Conservation (phyloP, 2,797 vertebrate genomes). For the Takifugu rubripes region DNA sequence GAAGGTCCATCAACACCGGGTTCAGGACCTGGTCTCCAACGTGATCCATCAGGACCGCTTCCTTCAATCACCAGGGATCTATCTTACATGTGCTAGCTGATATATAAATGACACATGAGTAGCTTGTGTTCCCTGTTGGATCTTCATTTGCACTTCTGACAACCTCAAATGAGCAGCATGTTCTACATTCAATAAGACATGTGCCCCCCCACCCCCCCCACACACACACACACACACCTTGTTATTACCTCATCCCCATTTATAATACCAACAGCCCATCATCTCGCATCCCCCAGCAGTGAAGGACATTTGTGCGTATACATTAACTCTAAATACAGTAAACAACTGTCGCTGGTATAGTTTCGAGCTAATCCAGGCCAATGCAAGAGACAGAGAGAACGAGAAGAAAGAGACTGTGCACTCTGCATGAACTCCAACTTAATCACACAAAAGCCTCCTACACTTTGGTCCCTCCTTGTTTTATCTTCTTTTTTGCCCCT, state of each 20-base stretch:
- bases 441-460: conserved; percentile 44
- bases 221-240: conserved; percentile 6
- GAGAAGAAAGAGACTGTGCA: conserved; percentile 44
- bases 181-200: conserved; percentile 16
- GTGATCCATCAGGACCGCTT: no score
- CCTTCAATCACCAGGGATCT: no score
- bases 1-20: no score
- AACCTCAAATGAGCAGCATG: background rate
- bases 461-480: conserved; percentile 27
- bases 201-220: conserved; percentile 8
- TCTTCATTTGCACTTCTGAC: background rate
- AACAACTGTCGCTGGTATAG: conserved; percentile 50
- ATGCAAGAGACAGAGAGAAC: conserved; percentile 24
- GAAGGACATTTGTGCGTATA: conserved; percentile 64
- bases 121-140: no score
- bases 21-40: no score
- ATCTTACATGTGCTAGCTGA: no score
- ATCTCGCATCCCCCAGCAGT: conserved; percentile 48
- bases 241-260: conserved; percentile 10
- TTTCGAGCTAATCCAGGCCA: conserved; percentile 47
- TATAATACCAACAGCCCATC: conserved; percentile 40
- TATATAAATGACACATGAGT: no score
- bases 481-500: conserved; percentile 57
- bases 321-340: conserved; percentile 71
- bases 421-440: conserved; percentile 68